Base-by-base conservation (phyloP, 2,113 vertebrate species). In the Callithrix jacchus region DNA sequence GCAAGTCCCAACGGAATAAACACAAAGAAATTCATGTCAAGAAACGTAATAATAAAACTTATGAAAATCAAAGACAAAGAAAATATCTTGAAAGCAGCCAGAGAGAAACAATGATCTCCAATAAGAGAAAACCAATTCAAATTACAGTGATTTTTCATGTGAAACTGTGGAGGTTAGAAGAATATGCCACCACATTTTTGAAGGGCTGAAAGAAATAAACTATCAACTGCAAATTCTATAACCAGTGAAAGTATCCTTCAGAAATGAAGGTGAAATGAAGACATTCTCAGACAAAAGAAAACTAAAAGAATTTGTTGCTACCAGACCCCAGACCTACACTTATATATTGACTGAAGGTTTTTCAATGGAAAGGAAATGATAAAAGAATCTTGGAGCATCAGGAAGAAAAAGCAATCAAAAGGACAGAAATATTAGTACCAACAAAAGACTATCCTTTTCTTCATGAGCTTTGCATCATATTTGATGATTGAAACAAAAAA, bases 11-110 rank as follows among this genome's bases (percentile, higher is more conserved):
- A 89, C 16, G 13, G 61, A 45, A 83, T 81, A 81, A 76, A 91
- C 49, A 73, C 70, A 87, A 79, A 79, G 70, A 84, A 79, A 47
- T 30, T 21, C 32, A 79, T 54, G 25, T 82, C 70, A 79, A 87
- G 70, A 71, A 93, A 77, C 9, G 30, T 47, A 61, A 84, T 52
- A 68, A 87, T 89, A 77, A 95, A 87, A 87, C 8, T 79, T 91
- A 25, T 89, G 52, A 80, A 94, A 92, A 89, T 27, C 23, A 64
- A 85, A 85, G 45, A 85, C 64, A 71, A 82, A 90, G 47, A 61
- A 54, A 77, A 89, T 73, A 71, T 87, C 17, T 71, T 91, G 21
- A 91, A 93, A 61, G 30, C 25, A 87, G 17, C 30, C n/a, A 83
- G 37, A 83, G n/a, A 83, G n/a, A 87, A 71, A 87, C 2, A 30